Percentiles rank a stretch among this genome's conserved stretches.
Conservation (phyloP, 2,888 invertebrate genomes). For the Synanthedon vespiformis region DNA sequence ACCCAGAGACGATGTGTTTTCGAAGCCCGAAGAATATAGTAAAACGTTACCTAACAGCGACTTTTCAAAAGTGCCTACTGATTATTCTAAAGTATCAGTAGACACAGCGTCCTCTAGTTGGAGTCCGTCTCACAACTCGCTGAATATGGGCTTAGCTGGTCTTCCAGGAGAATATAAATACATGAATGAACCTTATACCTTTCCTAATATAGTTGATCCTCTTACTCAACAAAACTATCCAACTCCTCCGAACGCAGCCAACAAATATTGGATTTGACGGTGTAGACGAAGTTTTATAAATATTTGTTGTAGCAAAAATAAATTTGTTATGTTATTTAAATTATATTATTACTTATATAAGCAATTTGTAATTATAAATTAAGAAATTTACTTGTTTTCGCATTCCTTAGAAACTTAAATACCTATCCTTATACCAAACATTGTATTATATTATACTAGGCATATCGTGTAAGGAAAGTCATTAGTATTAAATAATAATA, state of each 20-base stretch:
- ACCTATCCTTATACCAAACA: constrained; percentile 58
- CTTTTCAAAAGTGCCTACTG: constrained; percentile 69
- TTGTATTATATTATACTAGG: constrained; percentile 30
- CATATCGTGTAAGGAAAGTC: constrained; percentile 33
- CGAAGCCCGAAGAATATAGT: constrained; percentile 49
- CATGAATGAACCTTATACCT: constrained; percentile 63
- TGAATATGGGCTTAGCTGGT: constrained; percentile 62
- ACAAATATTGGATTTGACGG: constrained; percentile 67
- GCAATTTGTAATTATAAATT: constrained; percentile 20
- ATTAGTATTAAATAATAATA: constrained; percentile 35
- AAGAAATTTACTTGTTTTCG: constrained; percentile 55
- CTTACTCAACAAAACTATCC: constrained; percentile 58
- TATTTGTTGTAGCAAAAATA: constrained; percentile 15
- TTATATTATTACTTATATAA: constrained; percentile 25
- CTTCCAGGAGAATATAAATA: constrained; percentile 62
- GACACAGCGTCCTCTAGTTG: constrained; percentile 70
- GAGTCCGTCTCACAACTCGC: constrained; percentile 60
- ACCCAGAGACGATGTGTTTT: constrained; percentile 49
- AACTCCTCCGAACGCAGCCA: constrained; percentile 49
- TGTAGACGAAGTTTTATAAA: constrained; percentile 5
- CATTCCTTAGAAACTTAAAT: constrained; percentile 44
- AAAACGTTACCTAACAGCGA: constrained; percentile 61
- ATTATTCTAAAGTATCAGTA: constrained; percentile 56
- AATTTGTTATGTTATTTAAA: constrained; percentile 33
- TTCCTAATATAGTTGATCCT: constrained; percentile 56